Percentiles rank a stretch among this genome's conserved stretches.
Evolutionary conservation across 1,140 invertebrate genomes (phyloP).

Genomic region (Phthorimaea operculella): DNA sequence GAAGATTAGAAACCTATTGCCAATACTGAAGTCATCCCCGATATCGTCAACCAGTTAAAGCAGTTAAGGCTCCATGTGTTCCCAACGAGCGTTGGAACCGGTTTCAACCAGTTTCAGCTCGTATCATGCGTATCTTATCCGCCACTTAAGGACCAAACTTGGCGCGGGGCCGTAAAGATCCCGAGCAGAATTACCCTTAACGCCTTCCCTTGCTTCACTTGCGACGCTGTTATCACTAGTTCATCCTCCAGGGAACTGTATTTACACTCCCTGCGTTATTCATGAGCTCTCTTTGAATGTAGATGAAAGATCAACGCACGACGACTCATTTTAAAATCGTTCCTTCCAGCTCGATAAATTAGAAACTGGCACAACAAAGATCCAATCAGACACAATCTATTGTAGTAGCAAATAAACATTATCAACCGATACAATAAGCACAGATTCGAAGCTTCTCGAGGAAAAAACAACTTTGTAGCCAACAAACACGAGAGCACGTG

Average conservation of each 20-base stretch:
- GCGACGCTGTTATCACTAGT: slow-evolving; percentile 48
- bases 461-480: slow-evolving; percentile 24
- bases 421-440: slow-evolving; percentile 24
- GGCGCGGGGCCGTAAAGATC: slow-evolving; percentile 39
- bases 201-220: slow-evolving; percentile 18
- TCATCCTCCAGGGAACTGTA: slow-evolving; percentile 36
- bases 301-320: slow-evolving; percentile 32
- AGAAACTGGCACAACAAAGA: background rate
- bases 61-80: background rate
- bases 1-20: too few relatives aligned
- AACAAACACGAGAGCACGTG: slow-evolving; percentile 20
- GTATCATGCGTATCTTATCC: slow-evolving; percentile 38
- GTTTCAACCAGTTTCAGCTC: slow-evolving; percentile 31
- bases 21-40: too few relatives aligned
- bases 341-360: background rate
- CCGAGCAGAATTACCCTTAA: slow-evolving; percentile 46
- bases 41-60: background rate
- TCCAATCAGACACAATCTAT: background rate
- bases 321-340: background rate
- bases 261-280: slow-evolving; percentile 55
- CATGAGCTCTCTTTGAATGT: slow-evolving; percentile 55
- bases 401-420: slow-evolving; percentile 14
- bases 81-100: slow-evolving; percentile 9
- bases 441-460: slow-evolving; percentile 19
- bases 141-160: slow-evolving; percentile 38